These are phyloP conservation scores for Dicaeum eximium DNA, from an alignment of 2,113 vertebrate genomes.

Conservation along the genomic window DNA sequence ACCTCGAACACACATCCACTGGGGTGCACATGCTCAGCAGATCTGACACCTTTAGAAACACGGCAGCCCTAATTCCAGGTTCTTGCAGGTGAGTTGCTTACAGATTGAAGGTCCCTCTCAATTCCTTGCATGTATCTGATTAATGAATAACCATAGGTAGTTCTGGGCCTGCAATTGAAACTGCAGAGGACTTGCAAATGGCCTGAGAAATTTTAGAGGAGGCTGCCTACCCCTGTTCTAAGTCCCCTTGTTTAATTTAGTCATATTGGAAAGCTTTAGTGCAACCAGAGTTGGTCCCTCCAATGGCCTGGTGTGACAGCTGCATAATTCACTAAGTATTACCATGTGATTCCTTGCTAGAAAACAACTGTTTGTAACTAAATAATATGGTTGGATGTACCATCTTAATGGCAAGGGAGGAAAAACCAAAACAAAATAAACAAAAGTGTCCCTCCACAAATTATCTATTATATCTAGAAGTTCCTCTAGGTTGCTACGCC, in stretches of 20 bases:
- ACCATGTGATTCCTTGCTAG: not conserved
- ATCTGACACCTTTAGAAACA: not conserved
- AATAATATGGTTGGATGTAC: not conserved
- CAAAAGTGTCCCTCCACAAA: fast-evolving
- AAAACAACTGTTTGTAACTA: not conserved
- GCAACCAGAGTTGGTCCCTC: not conserved
- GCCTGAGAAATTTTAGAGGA: not conserved
- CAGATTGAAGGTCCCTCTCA: not conserved
- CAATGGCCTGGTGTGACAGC: not conserved
- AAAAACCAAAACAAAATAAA: not conserved
- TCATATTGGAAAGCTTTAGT: not conserved
- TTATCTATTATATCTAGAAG: not conserved
- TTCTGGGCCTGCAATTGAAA: not conserved
- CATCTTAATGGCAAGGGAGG: not conserved
- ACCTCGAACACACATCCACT: not conserved
- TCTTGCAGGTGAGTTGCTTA: not conserved
- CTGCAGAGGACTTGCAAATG: not conserved
- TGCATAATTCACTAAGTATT: not conserved
- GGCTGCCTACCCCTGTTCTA: not conserved
- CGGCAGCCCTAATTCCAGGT: not conserved
- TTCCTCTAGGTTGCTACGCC: not conserved
- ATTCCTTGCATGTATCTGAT: not conserved
- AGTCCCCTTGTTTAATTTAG: not conserved
- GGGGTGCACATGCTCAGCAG: not conserved
- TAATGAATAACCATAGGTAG: not conserved